Evolutionary conservation across 2,113 vertebrate genomes (phyloP), one percentile per base, ranked within the genome.

Genomic region (Chamaea fasciata): DNA sequence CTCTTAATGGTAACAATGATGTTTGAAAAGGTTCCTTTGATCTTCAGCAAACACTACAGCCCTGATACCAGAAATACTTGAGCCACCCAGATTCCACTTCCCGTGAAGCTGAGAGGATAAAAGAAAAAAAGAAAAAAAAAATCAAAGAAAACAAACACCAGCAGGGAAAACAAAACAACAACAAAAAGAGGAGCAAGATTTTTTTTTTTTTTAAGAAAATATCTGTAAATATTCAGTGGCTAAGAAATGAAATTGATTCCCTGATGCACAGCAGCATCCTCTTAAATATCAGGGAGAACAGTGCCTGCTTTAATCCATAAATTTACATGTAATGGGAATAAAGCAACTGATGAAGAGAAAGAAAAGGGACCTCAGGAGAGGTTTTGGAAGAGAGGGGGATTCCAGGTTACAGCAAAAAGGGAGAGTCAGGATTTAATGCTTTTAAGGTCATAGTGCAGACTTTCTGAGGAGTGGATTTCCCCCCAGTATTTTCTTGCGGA

Each of bases 1-100:
- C 56, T 94, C 90, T 68, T 60, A 30, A 68, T 3, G 16, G 44
- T 42, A 67, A 95, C 62, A 62, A 31, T 4, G 41, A 50, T 37
- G 79, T 70, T 77, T 77, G 83, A 52, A 83, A 95, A 60, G 28
- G 71, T 52, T 63, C 90, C 90, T 93, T 94, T 94, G 94, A 95
- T 93, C 92, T 53, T 81, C 79, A 50, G 92, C 82, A 83, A 94
- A 81, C 33, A 15, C 41, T 53, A 11, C 62, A 70, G 84, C 74
- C 60, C 49, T 35, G 63, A 37, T 52, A 83, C 5, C 78, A 88
- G 67, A 80, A 91, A 91, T 52, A 26, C 27, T 55, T 44, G 8
- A 80, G 60, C 87, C 71, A 28, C 42, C 27, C 24, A 0, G 41
- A 55, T 94, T 80, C 76, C 68, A 62, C 18, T 89, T 86, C 35